Conservation (phyloP, 2,797 vertebrate genomes). For the Phylloscopus collybita region DNA sequence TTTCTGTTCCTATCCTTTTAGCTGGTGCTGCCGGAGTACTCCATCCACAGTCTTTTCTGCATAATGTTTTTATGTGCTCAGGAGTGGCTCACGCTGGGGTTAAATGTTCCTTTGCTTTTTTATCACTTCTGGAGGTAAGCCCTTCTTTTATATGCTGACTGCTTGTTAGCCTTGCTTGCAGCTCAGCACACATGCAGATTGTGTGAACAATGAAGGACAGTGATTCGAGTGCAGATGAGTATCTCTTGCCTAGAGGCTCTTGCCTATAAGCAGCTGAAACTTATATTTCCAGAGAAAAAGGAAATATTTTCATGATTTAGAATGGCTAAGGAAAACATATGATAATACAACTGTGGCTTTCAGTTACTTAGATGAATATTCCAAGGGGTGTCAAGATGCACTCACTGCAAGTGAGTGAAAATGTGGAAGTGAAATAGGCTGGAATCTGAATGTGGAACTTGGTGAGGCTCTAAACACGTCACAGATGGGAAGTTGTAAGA, state of each 20-base stretch:
- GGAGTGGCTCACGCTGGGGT: conserved; percentile 95
- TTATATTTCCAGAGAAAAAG: background rate
- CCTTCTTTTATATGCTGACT: background rate
- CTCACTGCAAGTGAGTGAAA: background rate
- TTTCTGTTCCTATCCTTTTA: conserved; percentile 67
- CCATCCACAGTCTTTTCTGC: conserved; percentile 97
- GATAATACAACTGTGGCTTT: background rate
- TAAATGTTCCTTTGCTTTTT: conserved; percentile 94
- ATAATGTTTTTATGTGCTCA: conserved; percentile 98
- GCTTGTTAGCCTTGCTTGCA: background rate
- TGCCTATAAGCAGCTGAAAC: background rate
- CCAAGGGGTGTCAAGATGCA: background rate
- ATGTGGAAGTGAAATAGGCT: background rate
- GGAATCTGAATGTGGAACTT: background rate
- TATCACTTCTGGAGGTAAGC: conserved; percentile 98
- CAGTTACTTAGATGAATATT: background rate
- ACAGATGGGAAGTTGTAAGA: background rate
- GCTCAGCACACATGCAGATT: background rate
- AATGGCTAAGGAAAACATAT: background rate
- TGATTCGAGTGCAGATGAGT: background rate
- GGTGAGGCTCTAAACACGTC: background rate
- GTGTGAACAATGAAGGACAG: background rate
- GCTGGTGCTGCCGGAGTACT: conserved; percentile 97
- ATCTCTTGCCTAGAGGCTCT: background rate
- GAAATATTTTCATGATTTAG: background rate